phyloP scores from a whole-genome alignment of 2,888 invertebrate genomes.

The Antitype chi region DNA sequence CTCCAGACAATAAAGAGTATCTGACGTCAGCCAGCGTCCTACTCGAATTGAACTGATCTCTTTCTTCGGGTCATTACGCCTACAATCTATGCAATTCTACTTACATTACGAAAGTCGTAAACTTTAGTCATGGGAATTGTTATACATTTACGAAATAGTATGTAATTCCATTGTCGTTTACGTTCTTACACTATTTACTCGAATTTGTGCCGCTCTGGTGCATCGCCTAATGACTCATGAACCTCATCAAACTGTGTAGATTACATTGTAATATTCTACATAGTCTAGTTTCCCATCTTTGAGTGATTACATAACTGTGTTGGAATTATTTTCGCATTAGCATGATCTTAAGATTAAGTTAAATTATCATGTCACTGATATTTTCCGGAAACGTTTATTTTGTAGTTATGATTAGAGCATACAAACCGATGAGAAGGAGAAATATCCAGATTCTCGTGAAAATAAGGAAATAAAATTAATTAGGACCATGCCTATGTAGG shows the following conservation, averaged over 20 bases:
- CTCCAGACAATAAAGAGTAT: constrained; percentile 41
- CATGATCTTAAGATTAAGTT: constrained; percentile 23
- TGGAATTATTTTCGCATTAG: constrained; percentile 70
- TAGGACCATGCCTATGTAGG: no score
- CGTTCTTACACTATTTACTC: constrained; percentile 64
- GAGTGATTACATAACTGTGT: constrained; percentile 46
- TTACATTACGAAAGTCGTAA: constrained; percentile 54
- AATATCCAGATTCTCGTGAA: neutral
- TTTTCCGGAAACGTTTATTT: constrained; percentile 17
- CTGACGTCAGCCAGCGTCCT: constrained; percentile 30
- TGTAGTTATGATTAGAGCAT: neutral
- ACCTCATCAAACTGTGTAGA: constrained; percentile 64
- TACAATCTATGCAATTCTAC: constrained; percentile 42
- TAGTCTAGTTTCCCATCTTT: constrained; percentile 33
- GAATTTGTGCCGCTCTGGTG: constrained; percentile 72
- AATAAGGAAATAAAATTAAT: neutral
- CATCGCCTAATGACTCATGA: constrained; percentile 67
- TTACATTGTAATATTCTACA: constrained; percentile 43
- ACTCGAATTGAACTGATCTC: constrained; percentile 45
- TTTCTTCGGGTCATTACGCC: constrained; percentile 49
- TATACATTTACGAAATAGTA: constrained; percentile 51
- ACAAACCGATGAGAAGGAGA: neutral
- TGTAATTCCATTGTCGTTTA: constrained; percentile 75
- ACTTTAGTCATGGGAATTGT: constrained; percentile 67
- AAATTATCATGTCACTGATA: constrained; percentile 28